Evolutionary conservation across 2,888 invertebrate genomes (phyloP).

Genomic region (Notodromas monacha): DNA sequence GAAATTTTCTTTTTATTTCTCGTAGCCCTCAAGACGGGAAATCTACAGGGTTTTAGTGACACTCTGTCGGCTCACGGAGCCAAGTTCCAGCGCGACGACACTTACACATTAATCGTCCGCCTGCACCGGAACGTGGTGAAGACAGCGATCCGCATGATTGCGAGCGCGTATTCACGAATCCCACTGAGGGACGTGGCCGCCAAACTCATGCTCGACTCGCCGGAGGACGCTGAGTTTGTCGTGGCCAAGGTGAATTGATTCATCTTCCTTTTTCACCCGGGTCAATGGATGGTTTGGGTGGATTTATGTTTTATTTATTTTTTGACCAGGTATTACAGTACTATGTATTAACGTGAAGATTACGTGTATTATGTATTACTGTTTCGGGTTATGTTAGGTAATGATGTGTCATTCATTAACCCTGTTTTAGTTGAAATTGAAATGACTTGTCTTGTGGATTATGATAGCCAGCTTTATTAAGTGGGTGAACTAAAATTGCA

Average conservation of each 20-base stretch:
- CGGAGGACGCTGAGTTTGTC: constrained; percentile 94
- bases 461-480: too few species aligned
- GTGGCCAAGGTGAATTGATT: constrained; percentile 39
- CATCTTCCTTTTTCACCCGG: too few species aligned
- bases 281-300: too few species aligned
- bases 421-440: too few species aligned
- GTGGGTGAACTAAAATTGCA: too few species aligned
- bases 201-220: constrained; percentile 68
- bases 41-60: constrained; percentile 69
- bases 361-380: too few species aligned
- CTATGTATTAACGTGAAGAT: too few species aligned
- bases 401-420: too few species aligned
- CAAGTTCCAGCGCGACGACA: constrained; percentile 72
- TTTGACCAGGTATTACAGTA: too few species aligned
- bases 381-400: too few species aligned
- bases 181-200: constrained; percentile 75
- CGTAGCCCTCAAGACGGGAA: constrained; percentile 56
- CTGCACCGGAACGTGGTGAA: constrained; percentile 95
- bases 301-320: too few species aligned
- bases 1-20: constrained; percentile 6
- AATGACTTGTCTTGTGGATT: too few species aligned
- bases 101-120: constrained; percentile 74
- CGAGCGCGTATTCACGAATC: constrained; percentile 77
- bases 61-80: constrained; percentile 63
- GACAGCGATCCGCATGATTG: constrained; percentile 83